These are phyloP conservation scores for Metallyticus violacea DNA, from an alignment of 2,888 invertebrate genomes.

Conservation along the genomic window DNA sequence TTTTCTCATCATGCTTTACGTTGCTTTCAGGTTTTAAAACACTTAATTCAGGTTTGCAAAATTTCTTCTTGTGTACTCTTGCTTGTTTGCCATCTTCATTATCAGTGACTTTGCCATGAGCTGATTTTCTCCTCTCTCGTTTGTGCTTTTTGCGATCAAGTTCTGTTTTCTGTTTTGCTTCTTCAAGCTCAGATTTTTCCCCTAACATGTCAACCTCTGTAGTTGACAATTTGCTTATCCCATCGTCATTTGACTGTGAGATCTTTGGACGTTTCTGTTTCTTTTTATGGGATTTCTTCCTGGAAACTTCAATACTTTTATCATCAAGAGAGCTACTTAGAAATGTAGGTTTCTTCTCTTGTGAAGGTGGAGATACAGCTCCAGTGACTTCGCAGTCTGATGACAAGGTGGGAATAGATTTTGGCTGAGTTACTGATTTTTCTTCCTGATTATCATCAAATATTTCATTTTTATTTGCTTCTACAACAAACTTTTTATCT, in stretches of 20 bases:
- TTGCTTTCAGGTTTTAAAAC: conserved; percentile 32
- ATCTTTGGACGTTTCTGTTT: conserved; percentile 77
- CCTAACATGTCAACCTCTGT: not conserved
- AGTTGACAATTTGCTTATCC: conserved; percentile 33
- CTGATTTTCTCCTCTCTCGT: conserved; percentile 37
- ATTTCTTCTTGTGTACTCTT: conserved; percentile 45
- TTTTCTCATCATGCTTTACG: conserved; percentile 69
- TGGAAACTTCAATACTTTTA: conserved; percentile 42
- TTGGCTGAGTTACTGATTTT: conserved; percentile 21
- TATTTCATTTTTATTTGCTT: conserved; percentile 21
- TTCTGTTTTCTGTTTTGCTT: conserved; percentile 43
- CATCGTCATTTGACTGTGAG: conserved; percentile 57
- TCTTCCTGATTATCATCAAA: conserved; percentile 23
- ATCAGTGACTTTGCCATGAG: conserved; percentile 37
- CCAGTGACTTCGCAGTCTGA: conserved; percentile 52
- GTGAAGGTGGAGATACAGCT: conserved; percentile 43
- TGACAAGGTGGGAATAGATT: conserved; percentile 37
- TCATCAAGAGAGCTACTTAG: conserved; percentile 21
- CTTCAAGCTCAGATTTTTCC: conserved; percentile 38
- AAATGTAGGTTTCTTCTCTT: conserved; percentile 26
- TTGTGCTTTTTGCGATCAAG: conserved; percentile 46
- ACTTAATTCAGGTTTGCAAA: conserved; percentile 25
- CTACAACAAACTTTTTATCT: conserved; percentile 22
- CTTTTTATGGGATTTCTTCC: conserved; percentile 77
- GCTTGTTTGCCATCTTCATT: conserved; percentile 47